Percentiles rank a stretch among this genome's conserved stretches.
Evolutionary conservation across 92 coral and sea anemone genomes (phyloP).

Genomic region (Zoanthus sociatus): DNA sequence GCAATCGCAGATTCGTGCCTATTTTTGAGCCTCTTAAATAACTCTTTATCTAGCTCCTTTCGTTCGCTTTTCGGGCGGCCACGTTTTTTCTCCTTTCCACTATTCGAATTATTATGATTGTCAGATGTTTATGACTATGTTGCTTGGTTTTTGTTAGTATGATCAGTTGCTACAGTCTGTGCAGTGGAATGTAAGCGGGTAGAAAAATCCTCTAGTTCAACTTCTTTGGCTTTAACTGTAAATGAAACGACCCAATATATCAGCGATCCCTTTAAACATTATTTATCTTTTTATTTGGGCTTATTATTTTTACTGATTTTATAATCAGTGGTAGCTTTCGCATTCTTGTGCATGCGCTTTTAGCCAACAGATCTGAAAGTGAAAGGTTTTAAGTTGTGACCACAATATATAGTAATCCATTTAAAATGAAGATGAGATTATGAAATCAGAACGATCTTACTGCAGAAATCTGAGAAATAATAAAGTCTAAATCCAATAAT

Average conservation of each 20-base stretch:
- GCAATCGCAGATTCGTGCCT: slow-evolving; percentile 24
- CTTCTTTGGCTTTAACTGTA: slow-evolving; percentile 24
- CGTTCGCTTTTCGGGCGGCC: slow-evolving; percentile 31
- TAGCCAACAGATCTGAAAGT: slow-evolving; percentile 30
- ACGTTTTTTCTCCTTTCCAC: slow-evolving; percentile 22
- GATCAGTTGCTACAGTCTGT: slow-evolving; percentile 26
- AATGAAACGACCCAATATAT: slow-evolving; percentile 26
- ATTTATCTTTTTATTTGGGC: slow-evolving; percentile 20
- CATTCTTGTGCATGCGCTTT: slow-evolving; percentile 30
- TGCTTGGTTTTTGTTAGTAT: slow-evolving; percentile 22
- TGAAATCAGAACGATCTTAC: slow-evolving; percentile 16
- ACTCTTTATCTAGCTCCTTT: slow-evolving; percentile 34
- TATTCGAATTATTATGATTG: slow-evolving; percentile 22
- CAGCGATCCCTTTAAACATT: slow-evolving; percentile 27
- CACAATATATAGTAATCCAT: slow-evolving; percentile 18
- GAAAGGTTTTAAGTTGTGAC: slow-evolving; percentile 24
- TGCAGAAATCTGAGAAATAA: slow-evolving; percentile 21
- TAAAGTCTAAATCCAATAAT: neutral
- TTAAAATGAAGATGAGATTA: slow-evolving; percentile 18
- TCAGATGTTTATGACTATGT: slow-evolving; percentile 15
- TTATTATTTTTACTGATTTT: slow-evolving; percentile 23
- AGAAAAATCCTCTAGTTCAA: slow-evolving; percentile 24
- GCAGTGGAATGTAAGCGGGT: slow-evolving; percentile 27
- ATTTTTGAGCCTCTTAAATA: slow-evolving; percentile 34
- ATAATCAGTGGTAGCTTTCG: slow-evolving; percentile 36